These are phyloP conservation scores for Peromyscus nudipes DNA, from an alignment of 2,797 vertebrate species.

Conservation along the genomic window DNA sequence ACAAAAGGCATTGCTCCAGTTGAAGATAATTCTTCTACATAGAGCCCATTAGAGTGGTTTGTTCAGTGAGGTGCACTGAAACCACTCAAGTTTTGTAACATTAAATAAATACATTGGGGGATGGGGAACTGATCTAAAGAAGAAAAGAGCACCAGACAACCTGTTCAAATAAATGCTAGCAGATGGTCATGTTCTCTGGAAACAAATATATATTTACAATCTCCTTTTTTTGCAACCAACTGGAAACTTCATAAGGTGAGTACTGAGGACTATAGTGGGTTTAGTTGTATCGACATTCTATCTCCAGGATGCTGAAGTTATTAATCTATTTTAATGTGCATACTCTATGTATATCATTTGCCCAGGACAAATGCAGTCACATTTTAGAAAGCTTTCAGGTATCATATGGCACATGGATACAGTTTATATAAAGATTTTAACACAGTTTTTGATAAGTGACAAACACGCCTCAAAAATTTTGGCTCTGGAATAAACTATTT, in stretches of 20 bases:
- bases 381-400: slow-evolving; percentile 20
- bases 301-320: slow-evolving; percentile 12
- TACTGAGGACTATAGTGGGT: not conserved
- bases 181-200: slow-evolving; percentile 19
- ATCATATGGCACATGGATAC: not conserved
- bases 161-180: slow-evolving; percentile 39
- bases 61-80: slow-evolving; percentile 6
- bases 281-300: slow-evolving; percentile 10
- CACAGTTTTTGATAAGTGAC: not conserved
- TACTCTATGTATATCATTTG: slow-evolving; percentile 29
- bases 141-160: slow-evolving; percentile 25
- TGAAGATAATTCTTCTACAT: slow-evolving; percentile 25
- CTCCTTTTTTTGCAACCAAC: not conserved
- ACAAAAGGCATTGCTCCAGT: not conserved
- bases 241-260: slow-evolving; percentile 31
- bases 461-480: slow-evolving; percentile 36
- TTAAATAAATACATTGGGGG: not conserved
- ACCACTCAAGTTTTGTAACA: slow-evolving; percentile 40
- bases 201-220: not conserved
- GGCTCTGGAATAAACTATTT: slow-evolving; percentile 12
- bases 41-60: not conserved
- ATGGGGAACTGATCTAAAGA: not conserved
- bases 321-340: slow-evolving; percentile 7
- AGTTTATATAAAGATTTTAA: slow-evolving; percentile 38
- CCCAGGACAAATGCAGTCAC: slow-evolving; percentile 7